Evolutionary conservation across 2,113 vertebrate genomes (phyloP).

Genomic region (Regulus satrapa): DNA sequence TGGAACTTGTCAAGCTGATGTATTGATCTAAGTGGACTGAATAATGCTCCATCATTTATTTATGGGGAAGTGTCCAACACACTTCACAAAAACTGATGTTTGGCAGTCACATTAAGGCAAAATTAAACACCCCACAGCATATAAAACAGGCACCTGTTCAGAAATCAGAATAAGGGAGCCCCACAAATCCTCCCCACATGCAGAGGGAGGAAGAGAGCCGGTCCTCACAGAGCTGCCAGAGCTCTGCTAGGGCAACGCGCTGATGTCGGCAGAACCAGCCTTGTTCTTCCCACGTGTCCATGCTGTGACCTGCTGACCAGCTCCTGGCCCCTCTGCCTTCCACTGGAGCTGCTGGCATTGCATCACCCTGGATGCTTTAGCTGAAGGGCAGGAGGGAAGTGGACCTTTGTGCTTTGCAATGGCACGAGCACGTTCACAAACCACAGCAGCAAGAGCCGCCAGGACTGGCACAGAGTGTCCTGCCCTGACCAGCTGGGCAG

Average conservation of each 20-base stretch:
- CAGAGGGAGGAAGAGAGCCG: background rate
- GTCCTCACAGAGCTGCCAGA: fast-evolving
- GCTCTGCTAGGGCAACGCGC: background rate
- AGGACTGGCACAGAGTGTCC: background rate
- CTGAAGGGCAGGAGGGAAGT: background rate
- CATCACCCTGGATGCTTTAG: background rate
- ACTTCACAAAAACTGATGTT: conserved; percentile 31
- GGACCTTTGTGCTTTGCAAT: background rate
- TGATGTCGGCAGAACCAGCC: background rate
- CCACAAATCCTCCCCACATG: background rate
- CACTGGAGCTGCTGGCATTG: background rate
- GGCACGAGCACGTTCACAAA: background rate
- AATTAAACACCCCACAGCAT: background rate
- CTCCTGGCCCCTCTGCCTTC: background rate
- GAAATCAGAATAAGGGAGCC: background rate
- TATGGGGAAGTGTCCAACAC: conserved; percentile 11
- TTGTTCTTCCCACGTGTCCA: fast-evolving
- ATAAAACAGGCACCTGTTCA: background rate
- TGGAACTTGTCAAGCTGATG: conserved; percentile 40
- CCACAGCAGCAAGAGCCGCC: background rate
- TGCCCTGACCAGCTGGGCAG: background rate
- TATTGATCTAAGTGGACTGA: conserved; percentile 54
- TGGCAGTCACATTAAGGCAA: background rate
- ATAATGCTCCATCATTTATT: conserved; percentile 55
- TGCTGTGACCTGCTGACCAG: background rate